Conservation (phyloP, 2,888 invertebrate species). For the Beris morrisii region DNA sequence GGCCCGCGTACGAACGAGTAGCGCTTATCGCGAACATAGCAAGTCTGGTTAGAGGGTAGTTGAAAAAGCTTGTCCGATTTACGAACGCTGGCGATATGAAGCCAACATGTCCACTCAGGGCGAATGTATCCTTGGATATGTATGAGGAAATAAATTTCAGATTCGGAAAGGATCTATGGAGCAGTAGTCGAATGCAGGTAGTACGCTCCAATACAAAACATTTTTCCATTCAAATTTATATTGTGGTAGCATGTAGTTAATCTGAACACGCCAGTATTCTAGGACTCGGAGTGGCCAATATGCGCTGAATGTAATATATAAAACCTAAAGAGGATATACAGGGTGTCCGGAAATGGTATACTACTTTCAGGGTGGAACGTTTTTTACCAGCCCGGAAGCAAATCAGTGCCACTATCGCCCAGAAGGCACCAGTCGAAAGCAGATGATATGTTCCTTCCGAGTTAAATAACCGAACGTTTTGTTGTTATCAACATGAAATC, state of each 20-base stretch:
- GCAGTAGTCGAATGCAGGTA: too few relatives aligned
- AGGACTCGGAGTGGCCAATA: too few relatives aligned
- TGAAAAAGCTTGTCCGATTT: slow-evolving; percentile 1
- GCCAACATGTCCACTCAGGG: background rate
- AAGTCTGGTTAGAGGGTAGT: background rate
- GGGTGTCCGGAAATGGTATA: background rate
- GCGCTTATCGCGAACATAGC: slow-evolving; percentile 15
- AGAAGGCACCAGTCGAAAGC: slow-evolving; percentile 5
- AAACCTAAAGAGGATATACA: slow-evolving; percentile 3
- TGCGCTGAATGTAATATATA: background rate
- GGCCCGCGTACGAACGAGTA: background rate
- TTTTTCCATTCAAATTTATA: too few relatives aligned
- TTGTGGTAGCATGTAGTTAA: too few relatives aligned
- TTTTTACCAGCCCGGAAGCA: slow-evolving; percentile 7
- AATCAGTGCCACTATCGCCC: slow-evolving; percentile 21
- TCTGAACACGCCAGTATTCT: too few relatives aligned
- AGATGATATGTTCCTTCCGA: background rate
- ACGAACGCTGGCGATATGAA: background rate
- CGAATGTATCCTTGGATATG: background rate
- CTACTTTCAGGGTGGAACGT: background rate
- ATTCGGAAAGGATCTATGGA: too few relatives aligned
- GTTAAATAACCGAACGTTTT: background rate
- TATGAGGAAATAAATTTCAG: too few relatives aligned
- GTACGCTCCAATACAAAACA: too few relatives aligned
- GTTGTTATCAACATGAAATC: slow-evolving; percentile 20